Evolutionary conservation across 1,140 invertebrate genomes (phyloP), one percentile per base, ranked within the genome.

Genomic region (Drosophila arawakana): DNA sequence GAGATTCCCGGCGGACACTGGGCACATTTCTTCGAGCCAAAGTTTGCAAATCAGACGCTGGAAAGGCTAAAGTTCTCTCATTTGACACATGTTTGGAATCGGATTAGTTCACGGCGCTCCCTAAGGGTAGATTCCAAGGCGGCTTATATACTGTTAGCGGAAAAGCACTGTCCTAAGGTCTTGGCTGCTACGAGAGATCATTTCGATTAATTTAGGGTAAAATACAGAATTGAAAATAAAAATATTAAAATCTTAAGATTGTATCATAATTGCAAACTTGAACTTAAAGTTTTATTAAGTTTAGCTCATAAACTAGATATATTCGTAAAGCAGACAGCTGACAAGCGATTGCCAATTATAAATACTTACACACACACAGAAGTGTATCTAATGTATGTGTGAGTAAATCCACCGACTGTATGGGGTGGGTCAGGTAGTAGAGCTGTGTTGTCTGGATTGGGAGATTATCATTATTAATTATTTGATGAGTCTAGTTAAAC

Each of bases 41-140:
- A 43, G 9, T 18, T 43, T 7, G 49, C 61, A 2, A 54, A 65
- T 11, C 3, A n/a, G 15, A 35, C 61, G 0, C 13, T 65, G 0
- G 9, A 18, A 7, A n/a, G 61, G 9, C 21, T 54, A 1, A 65
- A 35, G n/a, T 35, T 30, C 8, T 65, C 61, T 2, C 44, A 65
- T 54, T 0, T 54, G 1, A 54, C 39, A 43, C 61, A 65, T 54
- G 7, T 65, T 9, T 65, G 61, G 61, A 65, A 65, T 54, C 47
- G 15, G 2, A 7, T 54, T 1, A 65, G 49, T 18, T 0, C 3
- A 4, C 13, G 15, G 3, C 18, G 49, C 8, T 47, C 61, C 13
- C 47, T 65, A 0, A 44, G 37, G 8, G 47, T 50, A 15, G 35
- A 54, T 13, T 65, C 61, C 4, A 43, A 34, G 6, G 49, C 61